These are phyloP conservation scores for Trisateles emortualis DNA, from an alignment of 2,888 invertebrate genomes.

Conservation along the genomic window DNA sequence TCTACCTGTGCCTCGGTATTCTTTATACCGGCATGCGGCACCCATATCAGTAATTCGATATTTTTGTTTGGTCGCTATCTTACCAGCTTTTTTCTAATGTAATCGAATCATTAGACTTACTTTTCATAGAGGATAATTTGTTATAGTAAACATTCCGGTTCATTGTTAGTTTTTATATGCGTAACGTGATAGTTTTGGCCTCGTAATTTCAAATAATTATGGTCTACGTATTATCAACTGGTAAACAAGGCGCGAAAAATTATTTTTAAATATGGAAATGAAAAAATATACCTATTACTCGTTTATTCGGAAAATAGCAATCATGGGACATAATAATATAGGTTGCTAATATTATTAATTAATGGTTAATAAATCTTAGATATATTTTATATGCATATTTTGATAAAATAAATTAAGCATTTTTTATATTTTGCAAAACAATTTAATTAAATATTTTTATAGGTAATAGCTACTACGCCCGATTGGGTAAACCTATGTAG, in stretches of 20 bases:
- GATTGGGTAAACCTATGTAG: too few species aligned
- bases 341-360: too few species aligned
- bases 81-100: slow-evolving; percentile 56
- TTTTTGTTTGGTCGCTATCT: slow-evolving; percentile 66
- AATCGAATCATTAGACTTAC: slow-evolving; percentile 64
- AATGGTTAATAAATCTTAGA: too few species aligned
- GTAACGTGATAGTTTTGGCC: slow-evolving; percentile 51
- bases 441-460: too few species aligned
- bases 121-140: slow-evolving; percentile 76
- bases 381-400: too few species aligned
- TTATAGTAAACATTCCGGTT: slow-evolving; percentile 80
- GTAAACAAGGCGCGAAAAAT: not conserved
- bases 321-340: too few species aligned
- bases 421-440: too few species aligned
- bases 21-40: slow-evolving; percentile 29
- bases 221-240: not conserved
- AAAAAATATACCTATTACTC: not conserved
- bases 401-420: too few species aligned
- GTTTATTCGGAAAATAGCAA: too few species aligned
- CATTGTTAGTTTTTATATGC: slow-evolving; percentile 64
- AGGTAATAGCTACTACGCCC: too few species aligned
- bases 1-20: slow-evolving; percentile 34
- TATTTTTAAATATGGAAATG: not conserved
- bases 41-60: slow-evolving; percentile 71
- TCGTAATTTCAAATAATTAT: not conserved